Evolutionary conservation across 2,113 vertebrate species (phyloP).

Genomic region (Delphinus delphis): DNA sequence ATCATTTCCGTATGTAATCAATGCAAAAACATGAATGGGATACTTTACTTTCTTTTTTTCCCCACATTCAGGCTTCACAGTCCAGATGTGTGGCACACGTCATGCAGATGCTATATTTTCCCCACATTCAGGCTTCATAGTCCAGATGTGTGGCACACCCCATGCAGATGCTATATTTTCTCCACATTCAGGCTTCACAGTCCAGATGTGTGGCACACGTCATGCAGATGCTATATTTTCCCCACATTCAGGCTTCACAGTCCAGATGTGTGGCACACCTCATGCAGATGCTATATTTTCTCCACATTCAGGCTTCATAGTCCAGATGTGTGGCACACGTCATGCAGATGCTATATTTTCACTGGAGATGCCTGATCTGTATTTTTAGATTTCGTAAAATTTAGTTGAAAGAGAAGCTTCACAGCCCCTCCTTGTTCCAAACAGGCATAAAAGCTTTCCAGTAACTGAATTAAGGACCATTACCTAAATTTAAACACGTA

Average conservation of each 20-base stretch:
- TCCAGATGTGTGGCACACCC: too few relatives aligned
- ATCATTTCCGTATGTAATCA: neutral
- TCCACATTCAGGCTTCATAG: neutral
- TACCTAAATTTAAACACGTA: neutral
- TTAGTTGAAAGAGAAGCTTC: neutral
- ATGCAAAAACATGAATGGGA: neutral
- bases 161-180: too few relatives aligned
- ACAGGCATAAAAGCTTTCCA: neutral
- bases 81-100: too few relatives aligned
- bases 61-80: too few relatives aligned
- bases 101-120: too few relatives aligned
- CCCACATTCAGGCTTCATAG: too few relatives aligned
- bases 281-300: neutral
- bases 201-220: too few relatives aligned
- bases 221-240: too few relatives aligned
- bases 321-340: neutral
- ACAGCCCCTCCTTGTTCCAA: neutral
- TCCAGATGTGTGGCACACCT: neutral
- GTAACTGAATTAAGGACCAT: neutral
- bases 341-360: neutral
- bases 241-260: neutral
- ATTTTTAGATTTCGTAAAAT: neutral
- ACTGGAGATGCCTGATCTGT: neutral
- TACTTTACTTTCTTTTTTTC: neutral
- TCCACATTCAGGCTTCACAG: too few relatives aligned